Percentiles rank a stretch among this genome's conserved stretches.
Conservation (phyloP, 2,888 invertebrate species). For the Lasioglossum leucozonium region DNA sequence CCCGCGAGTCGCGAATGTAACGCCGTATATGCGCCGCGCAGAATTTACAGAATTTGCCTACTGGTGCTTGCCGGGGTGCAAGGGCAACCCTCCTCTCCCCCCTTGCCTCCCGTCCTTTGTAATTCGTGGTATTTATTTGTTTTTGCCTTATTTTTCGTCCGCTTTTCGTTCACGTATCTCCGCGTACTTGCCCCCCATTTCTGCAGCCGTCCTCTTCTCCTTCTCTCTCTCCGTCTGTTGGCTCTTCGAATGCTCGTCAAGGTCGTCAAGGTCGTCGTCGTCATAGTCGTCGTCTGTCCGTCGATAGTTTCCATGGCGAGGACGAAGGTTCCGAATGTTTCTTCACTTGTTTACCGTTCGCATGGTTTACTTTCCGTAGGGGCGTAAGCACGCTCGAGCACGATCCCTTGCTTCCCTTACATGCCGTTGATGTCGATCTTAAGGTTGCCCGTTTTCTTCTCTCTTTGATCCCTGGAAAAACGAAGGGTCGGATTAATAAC, state of each 20-base stretch:
- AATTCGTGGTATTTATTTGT: conserved; percentile 33
- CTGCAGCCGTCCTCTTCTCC: neutral
- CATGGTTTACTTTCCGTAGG: conserved; percentile 7
- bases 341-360: neutral
- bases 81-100: conserved; percentile 17
- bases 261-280: too few relatives aligned
- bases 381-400: conserved; percentile 46
- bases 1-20: conserved; percentile 71
- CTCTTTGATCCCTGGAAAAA: conserved; percentile 91
- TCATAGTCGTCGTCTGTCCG: neutral
- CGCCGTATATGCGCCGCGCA: conserved; percentile 57
- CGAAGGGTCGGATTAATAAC: conserved; percentile 55
- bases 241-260: neutral
- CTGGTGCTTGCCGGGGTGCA: conserved; percentile 36
- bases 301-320: conserved; percentile 26
- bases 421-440: conserved; percentile 91
- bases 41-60: conserved; percentile 70
- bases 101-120: conserved; percentile 19
- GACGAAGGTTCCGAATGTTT: conserved; percentile 29
- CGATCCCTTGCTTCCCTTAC: conserved; percentile 77
- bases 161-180: neutral
- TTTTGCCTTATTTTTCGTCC: conserved; percentile 4
- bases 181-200: neutral
- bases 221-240: neutral
- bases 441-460: conserved; percentile 95